These are phyloP conservation scores for Polyodon spathula DNA, from an alignment of 2,113 vertebrate species.

Conservation along the genomic window DNA sequence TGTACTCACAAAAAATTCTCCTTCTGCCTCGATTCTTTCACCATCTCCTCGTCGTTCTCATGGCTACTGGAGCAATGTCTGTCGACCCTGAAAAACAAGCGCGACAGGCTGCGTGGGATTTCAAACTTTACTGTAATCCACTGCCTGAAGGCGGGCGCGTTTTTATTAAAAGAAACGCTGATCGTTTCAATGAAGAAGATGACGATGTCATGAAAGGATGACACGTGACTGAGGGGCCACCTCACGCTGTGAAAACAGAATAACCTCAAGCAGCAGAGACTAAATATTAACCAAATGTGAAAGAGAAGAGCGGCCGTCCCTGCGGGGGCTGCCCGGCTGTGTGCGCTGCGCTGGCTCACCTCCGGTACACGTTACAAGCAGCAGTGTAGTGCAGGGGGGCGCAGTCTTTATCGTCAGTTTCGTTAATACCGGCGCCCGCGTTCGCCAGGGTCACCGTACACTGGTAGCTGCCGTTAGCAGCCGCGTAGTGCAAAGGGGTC, in stretches of 20 bases:
- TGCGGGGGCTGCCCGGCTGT: too few relatives aligned
- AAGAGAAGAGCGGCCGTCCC: neutral
- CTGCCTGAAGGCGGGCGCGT: too few relatives aligned
- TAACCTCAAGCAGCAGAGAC: too few relatives aligned
- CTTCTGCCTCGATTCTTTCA: slow-evolving; percentile 66
- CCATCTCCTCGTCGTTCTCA: slow-evolving; percentile 58
- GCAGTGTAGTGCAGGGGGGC: slow-evolving; percentile 86
- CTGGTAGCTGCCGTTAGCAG: slow-evolving; percentile 83
- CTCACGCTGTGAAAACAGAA: too few relatives aligned
- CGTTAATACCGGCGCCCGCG: slow-evolving; percentile 73
- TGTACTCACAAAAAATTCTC: slow-evolving; percentile 90
- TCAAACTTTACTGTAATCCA: too few relatives aligned
- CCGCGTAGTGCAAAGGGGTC: slow-evolving; percentile 86
- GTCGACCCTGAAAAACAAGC: slow-evolving; percentile 53
- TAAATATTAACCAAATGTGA: too few relatives aligned
- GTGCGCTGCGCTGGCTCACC: slow-evolving; percentile 46
- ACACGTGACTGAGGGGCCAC: too few relatives aligned
- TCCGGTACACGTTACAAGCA: slow-evolving; percentile 78
- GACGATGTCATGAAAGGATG: too few relatives aligned
- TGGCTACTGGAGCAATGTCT: slow-evolving; percentile 56
- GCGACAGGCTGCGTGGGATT: slow-evolving; percentile 39
- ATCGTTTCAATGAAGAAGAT: too few relatives aligned
- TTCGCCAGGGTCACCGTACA: slow-evolving; percentile 77
- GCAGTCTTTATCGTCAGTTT: slow-evolving; percentile 79
- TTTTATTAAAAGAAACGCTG: too few relatives aligned